Base-by-base conservation (phyloP, 2,797 vertebrate species). In the Cuniculus paca region DNA sequence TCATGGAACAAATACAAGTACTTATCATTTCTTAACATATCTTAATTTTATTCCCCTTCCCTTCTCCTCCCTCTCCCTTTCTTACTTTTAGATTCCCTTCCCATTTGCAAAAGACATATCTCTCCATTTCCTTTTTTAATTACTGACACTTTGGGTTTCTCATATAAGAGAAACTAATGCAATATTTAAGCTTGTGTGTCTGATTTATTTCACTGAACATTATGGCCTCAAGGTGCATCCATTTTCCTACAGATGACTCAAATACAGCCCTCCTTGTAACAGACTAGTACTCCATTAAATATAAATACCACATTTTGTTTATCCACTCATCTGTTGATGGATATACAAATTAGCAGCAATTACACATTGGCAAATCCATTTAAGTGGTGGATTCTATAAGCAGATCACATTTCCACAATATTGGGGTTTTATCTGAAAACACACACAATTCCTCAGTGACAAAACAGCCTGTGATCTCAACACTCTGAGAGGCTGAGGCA, bases 361-460 rank as follows among this genome's bases (percentile, higher is more conserved):
- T 48, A 61, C 4, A 80, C 8, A 87, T 12, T 36, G 54, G 56
- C 72, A 83, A 87, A 50, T 77, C n/a, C 26, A 22, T 20, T 0
- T 88, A 68, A 93, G 63, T 20, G 12, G n/a, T 24, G 68, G 52
- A 72, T 28, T 58, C 84, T 74, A 54, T 7, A 2, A 7, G 19
- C 13, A 39, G 65, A 39, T 85, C 81, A 68, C 26, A 81, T 56
- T 61, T 63, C 39, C 56, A 56, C 80, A 78, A n/a, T 48, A 45
- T 36, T 89, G 34, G 58, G 61, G 78, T 85, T 70, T 80, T 87
- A 93, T 72, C 87, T 60, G 28, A 95, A 94, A 90, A 93, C 31
- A 83, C 0, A 6, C 5, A 56, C 60, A 50, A 45, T 50, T 70
- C 50, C 88, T 93, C 24, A 52, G 56, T 48, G 45, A 94, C 26